phyloP scores from a whole-genome alignment of 2,113 vertebrate species.

The Burhinus oedicnemus region DNA sequence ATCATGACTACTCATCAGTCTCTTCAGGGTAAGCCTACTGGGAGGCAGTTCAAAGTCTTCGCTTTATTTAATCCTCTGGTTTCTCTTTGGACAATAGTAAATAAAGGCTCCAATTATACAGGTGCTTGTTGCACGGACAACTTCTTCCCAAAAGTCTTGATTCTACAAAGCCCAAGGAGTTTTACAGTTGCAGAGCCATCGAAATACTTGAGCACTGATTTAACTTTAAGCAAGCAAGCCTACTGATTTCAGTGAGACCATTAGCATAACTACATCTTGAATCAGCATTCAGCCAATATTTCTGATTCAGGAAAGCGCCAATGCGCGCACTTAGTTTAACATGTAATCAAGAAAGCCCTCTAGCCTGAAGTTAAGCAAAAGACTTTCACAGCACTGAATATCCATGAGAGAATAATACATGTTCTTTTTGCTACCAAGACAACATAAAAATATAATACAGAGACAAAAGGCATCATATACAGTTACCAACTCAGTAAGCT shows the following conservation, averaged over 20 bases:
- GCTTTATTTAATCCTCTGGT: neutral
- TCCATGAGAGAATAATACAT: neutral
- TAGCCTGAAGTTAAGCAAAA: neutral
- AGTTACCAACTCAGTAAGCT: neutral
- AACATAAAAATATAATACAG: neutral
- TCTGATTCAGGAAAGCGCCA: neutral
- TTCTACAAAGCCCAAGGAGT: neutral
- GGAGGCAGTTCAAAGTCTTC: neutral
- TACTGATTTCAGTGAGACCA: neutral
- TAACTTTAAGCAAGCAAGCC: neutral
- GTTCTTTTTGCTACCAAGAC: neutral
- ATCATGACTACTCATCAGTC: neutral
- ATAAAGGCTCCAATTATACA: neutral
- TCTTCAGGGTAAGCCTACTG: neutral
- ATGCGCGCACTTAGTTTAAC: rapidly evolving
- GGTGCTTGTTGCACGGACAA: neutral
- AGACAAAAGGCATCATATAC: neutral
- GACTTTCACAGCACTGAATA: neutral
- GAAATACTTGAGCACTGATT: neutral
- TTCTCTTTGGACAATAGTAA: neutral
- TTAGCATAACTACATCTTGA: neutral
- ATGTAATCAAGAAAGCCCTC: neutral
- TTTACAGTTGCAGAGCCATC: neutral
- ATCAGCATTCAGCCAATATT: neutral
- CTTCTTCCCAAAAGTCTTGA: neutral